These are phyloP conservation scores for Setophaga kirtlandii DNA, from an alignment of 2,113 vertebrate species.

Conservation along the genomic window DNA sequence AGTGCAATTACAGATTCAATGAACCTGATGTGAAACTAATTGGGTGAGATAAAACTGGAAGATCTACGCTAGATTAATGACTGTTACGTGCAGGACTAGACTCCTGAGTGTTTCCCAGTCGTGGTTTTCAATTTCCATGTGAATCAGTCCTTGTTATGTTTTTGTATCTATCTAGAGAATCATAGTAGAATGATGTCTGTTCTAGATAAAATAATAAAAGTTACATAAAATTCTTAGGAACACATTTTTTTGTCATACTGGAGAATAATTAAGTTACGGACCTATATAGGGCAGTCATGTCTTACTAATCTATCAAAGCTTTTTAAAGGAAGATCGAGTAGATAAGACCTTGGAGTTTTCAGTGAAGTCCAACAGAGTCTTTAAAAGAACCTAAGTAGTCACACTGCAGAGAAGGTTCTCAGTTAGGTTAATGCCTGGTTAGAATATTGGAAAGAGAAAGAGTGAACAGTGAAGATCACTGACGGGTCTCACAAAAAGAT, in stretches of 20 bases:
- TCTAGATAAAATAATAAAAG: background rate
- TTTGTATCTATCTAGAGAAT: background rate
- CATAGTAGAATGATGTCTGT: background rate
- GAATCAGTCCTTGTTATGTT: background rate
- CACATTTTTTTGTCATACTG: background rate
- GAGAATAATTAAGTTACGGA: background rate
- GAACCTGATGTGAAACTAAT: background rate
- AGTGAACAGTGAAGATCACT: background rate
- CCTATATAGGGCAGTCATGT: background rate
- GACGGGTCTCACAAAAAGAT: background rate
- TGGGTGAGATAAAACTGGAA: background rate
- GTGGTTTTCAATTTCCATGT: background rate
- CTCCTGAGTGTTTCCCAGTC: background rate
- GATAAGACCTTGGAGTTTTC: background rate
- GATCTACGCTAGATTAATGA: background rate
- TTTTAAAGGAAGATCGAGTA: background rate
- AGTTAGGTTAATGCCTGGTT: background rate
- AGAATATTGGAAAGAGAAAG: background rate
- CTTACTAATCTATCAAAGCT: background rate
- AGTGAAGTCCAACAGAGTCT: background rate
- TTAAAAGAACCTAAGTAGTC: background rate
- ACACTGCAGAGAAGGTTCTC: background rate
- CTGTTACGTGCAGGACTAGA: background rate
- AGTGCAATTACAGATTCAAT: background rate
- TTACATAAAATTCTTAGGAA: background rate